Base-by-base conservation (phyloP, 2,113 vertebrate species). In the Aythya baeri region DNA sequence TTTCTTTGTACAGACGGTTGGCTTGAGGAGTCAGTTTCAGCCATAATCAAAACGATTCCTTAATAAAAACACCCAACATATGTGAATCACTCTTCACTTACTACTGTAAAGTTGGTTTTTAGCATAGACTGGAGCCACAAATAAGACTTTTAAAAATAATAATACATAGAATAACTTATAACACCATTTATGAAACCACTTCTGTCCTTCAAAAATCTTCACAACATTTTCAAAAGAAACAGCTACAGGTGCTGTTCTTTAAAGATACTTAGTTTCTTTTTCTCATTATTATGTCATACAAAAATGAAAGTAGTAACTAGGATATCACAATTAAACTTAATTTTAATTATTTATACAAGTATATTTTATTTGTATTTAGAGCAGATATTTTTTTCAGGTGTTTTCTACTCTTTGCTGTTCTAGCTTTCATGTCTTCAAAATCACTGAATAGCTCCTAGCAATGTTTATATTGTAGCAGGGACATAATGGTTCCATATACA, bases 1-100 rank as follows among this genome's bases (percentile, higher is more conserved):
- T 76, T 54, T 46, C 72, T 89, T 83, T 14, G 52, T 46, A 70
- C 8, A 75, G 83, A 63, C 73, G 50, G 41, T 93, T 83, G 85
- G 68, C 85, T 88, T 32, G 67, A 74, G 65, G 85, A 97, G 85
- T 89, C 59, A 32, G 43, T 77, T 91, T 55, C 85, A 89, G 63
- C 27, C 38, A 68, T 59, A 91, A 86, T 85, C 87, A 94, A 93
- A 96, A 96, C 55, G 91, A 88, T 77, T 77, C 67, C 66, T 49
- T 93, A 89, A 83, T 70, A 95, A 89, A 95, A 89, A 23, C 89
- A 59, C 67, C 79, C 67, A 85, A 4, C 81, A 67, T 76, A 73
- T 38, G 59, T 41, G 82, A 93, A 73, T 94, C 81, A 44, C 67
- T 91, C 70, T 46, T 84, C 71, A 32, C 43, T 93, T n/a, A 6